phyloP scores from a whole-genome alignment of 1,140 invertebrate genomes.

The Hirudo medicinalis region DNA sequence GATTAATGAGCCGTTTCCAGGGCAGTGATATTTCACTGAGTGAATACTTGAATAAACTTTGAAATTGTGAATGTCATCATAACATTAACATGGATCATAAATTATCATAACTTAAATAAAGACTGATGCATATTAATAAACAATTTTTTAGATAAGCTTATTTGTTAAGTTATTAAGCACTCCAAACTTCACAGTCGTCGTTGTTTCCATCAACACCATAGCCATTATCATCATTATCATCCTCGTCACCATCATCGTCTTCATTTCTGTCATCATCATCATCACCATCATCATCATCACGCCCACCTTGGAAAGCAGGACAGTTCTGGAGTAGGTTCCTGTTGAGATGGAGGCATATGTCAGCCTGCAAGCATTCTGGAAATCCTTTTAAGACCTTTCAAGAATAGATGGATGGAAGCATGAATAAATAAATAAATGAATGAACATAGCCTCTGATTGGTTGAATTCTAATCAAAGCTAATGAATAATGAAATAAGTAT shows the following conservation, averaged over 20 bases:
- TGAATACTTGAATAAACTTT: not conserved
- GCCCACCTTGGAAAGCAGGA: conserved; percentile 71
- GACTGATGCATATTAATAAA: not conserved
- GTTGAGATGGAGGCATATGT: conserved; percentile 78
- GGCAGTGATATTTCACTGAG: not conserved
- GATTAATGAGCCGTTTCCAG: no score
- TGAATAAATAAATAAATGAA: no score
- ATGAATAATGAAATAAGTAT: not conserved
- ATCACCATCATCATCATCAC: not conserved
- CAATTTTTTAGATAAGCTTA: not conserved
- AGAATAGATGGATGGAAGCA: not conserved
- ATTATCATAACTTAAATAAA: not conserved
- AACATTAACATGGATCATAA: not conserved
- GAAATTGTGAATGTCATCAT: not conserved
- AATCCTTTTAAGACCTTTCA: conserved; percentile 77
- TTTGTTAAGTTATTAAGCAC: not conserved
- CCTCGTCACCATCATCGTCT: not conserved
- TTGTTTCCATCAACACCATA: not conserved
- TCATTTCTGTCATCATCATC: not conserved
- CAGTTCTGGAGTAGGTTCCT: conserved; percentile 79
- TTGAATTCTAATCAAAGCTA: no score
- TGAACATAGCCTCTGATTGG: no score
- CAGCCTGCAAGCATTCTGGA: conserved; percentile 93
- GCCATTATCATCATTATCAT: conserved; percentile 1
- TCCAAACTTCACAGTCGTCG: not conserved